These are phyloP conservation scores for Sympetrum striolatum DNA, from an alignment of 2,888 invertebrate species.

Conservation along the genomic window DNA sequence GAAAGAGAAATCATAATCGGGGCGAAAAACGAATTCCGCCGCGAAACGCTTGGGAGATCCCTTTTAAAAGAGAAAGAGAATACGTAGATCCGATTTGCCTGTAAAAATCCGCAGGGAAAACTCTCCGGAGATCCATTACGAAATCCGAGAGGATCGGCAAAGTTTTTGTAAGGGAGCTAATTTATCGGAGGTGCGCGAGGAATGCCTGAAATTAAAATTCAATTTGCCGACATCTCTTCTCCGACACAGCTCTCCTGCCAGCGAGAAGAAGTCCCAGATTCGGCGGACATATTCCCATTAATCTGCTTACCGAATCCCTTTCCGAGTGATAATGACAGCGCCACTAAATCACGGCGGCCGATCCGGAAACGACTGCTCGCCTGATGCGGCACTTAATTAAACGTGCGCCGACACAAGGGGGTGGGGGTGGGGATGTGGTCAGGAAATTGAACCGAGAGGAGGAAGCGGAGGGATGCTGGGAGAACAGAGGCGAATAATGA, in stretches of 20 bases:
- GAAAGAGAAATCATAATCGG: neutral
- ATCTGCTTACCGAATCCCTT: slow-evolving; percentile 5
- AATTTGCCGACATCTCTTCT: neutral
- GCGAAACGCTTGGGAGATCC: neutral
- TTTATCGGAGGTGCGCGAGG: neutral
- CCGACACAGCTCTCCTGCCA: neutral
- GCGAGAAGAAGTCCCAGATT: neutral
- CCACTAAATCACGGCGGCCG: slow-evolving; percentile 21
- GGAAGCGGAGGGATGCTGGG: neutral
- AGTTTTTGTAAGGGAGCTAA: neutral
- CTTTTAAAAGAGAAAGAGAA: neutral
- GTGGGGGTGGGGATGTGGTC: neutral
- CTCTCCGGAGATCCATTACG: neutral
- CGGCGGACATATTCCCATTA: slow-evolving; percentile 1
- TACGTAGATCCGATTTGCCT: neutral
- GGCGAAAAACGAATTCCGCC: neutral
- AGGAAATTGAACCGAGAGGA: neutral
- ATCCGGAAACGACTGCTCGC: slow-evolving; percentile 23
- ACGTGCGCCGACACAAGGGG: neutral
- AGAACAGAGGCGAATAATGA: neutral
- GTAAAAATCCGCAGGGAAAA: neutral
- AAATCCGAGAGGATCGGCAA: neutral
- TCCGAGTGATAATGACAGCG: slow-evolving; percentile 20
- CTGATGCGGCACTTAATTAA: slow-evolving; percentile 21
- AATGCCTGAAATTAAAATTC: neutral